A percentile compares a stretch with the other conserved stretches of the same genome.
Evolutionary conservation across 2,888 invertebrate genomes (phyloP).

Genomic region (Amiota communis): DNA sequence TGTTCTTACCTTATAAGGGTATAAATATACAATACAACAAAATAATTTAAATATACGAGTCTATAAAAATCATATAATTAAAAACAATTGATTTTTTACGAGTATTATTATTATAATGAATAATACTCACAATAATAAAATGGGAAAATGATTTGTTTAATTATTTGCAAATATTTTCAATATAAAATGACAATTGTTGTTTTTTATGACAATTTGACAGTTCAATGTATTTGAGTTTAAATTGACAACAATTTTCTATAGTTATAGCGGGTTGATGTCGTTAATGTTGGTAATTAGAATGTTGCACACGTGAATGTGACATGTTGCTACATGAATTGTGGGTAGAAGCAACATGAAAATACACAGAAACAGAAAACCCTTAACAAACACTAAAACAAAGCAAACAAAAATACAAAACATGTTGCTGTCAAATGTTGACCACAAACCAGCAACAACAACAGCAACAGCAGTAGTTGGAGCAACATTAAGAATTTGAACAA

Average conservation of each 20-base stretch:
- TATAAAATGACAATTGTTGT: neutral
- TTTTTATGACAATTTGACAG: constrained; percentile 18
- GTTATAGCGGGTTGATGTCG: constrained; percentile 37
- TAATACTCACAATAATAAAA: neutral
- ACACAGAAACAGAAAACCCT: neutral
- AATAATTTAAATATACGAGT: neutral
- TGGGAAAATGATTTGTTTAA: neutral
- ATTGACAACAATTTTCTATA: constrained; percentile 12
- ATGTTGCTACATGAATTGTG: constrained; percentile 18
- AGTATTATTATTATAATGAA: constrained; percentile 51
- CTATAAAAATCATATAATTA: constrained; percentile 11
- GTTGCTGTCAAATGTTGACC: constrained; percentile 46
- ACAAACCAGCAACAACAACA: constrained; percentile 28
- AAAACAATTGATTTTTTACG: constrained; percentile 49
- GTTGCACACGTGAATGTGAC: constrained; percentile 26
- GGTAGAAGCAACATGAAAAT: constrained; percentile 1
- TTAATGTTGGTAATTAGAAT: constrained; percentile 30
- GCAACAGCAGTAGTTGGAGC: constrained; percentile 45
- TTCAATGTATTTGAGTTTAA: constrained; percentile 18
- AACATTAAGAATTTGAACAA: neutral
- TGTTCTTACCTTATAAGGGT: constrained; percentile 57
- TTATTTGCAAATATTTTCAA: neutral
- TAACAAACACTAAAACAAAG: neutral
- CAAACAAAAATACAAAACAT: constrained; percentile 26
- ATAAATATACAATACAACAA: constrained; percentile 4